These are phyloP conservation scores for Donacobius atricapilla DNA, from an alignment of 2,113 vertebrate genomes.

Conservation along the genomic window DNA sequence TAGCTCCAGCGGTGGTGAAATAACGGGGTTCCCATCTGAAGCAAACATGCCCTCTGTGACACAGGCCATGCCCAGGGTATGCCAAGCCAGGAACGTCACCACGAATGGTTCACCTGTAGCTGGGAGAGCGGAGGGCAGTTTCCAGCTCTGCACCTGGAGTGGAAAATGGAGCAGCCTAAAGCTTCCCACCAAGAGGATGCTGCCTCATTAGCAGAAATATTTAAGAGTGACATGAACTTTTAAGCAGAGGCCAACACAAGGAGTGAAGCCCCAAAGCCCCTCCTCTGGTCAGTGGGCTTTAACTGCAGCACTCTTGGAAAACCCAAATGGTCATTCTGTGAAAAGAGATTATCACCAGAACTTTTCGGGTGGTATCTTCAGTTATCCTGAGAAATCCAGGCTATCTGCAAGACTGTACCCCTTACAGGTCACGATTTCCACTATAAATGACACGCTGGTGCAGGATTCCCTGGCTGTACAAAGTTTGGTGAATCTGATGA, in stretches of 20 bases:
- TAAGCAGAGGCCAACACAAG: neutral
- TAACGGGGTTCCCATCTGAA: neutral
- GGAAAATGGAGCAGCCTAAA: neutral
- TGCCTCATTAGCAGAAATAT: neutral
- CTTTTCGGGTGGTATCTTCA: neutral
- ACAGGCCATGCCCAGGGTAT: neutral
- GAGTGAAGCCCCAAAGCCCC: neutral
- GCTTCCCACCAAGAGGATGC: neutral
- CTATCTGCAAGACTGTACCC: neutral
- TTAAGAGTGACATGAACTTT: neutral
- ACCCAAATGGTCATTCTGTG: neutral
- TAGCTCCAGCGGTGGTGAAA: neutral
- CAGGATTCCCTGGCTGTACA: neutral
- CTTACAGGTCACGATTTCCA: neutral
- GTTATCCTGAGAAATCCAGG: neutral
- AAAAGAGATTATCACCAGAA: neutral
- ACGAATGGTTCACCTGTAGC: rapidly evolving
- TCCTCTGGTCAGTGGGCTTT: neutral
- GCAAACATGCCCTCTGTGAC: neutral
- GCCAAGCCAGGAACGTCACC: neutral
- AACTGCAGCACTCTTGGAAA: neutral
- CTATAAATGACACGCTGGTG: neutral
- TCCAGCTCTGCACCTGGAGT: neutral
- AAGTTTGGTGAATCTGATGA: neutral
- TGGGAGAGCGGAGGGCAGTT: neutral